A percentile compares a stretch with the other conserved stretches of the same genome.
phyloP scores from a whole-genome alignment of 2,113 vertebrate genomes.

The Ovis aries region DNA sequence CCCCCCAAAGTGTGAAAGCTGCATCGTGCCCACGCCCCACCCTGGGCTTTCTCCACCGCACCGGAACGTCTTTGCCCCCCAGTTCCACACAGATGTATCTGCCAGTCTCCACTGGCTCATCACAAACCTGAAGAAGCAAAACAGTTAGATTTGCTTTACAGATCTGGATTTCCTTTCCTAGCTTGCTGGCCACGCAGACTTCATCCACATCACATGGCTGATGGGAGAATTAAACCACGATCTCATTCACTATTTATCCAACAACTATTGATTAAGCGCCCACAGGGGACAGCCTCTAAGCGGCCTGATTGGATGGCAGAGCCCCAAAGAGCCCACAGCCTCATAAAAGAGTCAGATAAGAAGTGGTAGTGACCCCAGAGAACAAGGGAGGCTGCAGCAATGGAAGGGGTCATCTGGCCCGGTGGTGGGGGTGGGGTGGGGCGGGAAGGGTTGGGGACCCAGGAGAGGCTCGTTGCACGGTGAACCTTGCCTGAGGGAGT shows the following conservation, averaged over 20 bases:
- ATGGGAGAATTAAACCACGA: background rate
- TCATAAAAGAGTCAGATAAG: background rate
- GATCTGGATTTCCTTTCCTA: background rate
- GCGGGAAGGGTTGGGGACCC: background rate
- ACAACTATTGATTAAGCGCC: background rate
- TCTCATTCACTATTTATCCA: background rate
- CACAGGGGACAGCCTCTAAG: background rate
- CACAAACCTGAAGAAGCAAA: too few species aligned
- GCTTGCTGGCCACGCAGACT: fast-evolving
- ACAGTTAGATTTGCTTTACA: fast-evolving
- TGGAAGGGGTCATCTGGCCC: background rate
- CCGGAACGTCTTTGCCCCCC: fast-evolving
- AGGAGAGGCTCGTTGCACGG: fast-evolving
- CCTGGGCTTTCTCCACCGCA: background rate
- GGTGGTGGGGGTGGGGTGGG: background rate
- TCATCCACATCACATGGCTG: background rate
- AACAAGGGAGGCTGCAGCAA: fast-evolving
- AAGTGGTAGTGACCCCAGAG: background rate
- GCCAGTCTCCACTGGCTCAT: background rate
- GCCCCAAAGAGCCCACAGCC: background rate
- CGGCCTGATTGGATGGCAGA: background rate
- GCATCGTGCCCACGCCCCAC: fast-evolving
- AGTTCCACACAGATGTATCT: fast-evolving
- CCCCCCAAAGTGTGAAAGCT: fast-evolving
- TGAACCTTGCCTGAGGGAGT: background rate